These are phyloP conservation scores for Ganaspis brasiliensis DNA, from an alignment of 2,888 invertebrate genomes.

Conservation along the genomic window DNA sequence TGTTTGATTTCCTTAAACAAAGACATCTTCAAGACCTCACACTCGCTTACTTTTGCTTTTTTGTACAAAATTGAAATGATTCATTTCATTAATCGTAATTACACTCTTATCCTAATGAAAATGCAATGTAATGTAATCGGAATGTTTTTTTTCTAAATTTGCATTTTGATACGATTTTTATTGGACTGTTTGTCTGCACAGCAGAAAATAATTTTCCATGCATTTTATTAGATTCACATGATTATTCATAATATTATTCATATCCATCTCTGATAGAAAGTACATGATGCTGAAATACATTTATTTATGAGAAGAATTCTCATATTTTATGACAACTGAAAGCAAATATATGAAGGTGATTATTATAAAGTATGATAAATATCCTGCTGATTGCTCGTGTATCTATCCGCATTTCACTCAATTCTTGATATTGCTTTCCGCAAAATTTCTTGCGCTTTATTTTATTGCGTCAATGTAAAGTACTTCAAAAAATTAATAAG, in stretches of 20 bases:
- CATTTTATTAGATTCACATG: constrained; percentile 8
- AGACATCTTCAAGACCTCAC: no score
- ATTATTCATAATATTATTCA: constrained; percentile 26
- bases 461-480: background rate
- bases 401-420: constrained; percentile 26
- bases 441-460: constrained; percentile 18
- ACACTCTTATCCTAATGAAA: no score
- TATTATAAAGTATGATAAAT: constrained; percentile 42
- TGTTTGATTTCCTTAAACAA: no score
- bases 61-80: no score
- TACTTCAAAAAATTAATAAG: background rate
- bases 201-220: background rate
- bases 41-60: no score
- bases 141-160: background rate
- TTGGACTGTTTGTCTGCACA: background rate
- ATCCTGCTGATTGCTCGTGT: constrained; percentile 23
- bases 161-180: constrained; percentile 2
- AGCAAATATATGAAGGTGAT: constrained; percentile 33
- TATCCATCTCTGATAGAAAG: constrained; percentile 41
- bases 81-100: no score
- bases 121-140: no score
- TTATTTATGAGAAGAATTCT: constrained; percentile 40
- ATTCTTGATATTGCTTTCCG: constrained; percentile 3
- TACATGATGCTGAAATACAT: constrained; percentile 29
- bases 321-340: constrained; percentile 40